phyloP scores from a whole-genome alignment of 2,797 vertebrate genomes.

The Vipera ursinii region DNA sequence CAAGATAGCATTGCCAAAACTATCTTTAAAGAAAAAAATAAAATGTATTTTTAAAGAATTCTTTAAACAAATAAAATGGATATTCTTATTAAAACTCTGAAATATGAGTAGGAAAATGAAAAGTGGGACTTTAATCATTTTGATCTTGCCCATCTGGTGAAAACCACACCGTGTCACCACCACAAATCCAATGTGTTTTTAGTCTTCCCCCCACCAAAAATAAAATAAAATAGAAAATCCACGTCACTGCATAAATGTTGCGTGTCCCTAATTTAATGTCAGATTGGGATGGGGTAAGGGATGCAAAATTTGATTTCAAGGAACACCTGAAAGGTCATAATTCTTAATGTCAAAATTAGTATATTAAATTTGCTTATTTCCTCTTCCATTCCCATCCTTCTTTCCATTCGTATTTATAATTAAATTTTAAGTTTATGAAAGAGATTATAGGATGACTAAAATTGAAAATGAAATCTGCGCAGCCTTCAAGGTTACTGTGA shows the following conservation, averaged over 20 bases:
- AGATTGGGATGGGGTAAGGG: neutral
- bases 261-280: neutral
- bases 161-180: neutral
- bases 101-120: neutral
- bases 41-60: neutral
- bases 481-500: neutral
- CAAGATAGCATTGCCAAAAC: neutral
- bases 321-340: constrained; percentile 48
- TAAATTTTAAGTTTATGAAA: neutral
- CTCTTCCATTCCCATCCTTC: neutral
- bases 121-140: neutral
- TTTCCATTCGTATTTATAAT: neutral
- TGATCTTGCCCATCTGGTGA: neutral
- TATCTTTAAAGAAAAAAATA: constrained; percentile 18
- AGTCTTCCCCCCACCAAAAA: neutral
- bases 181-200: neutral
- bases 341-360: neutral
- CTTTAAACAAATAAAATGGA: neutral
- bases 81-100: neutral
- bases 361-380: neutral
- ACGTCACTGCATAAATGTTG: neutral
- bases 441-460: neutral
- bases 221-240: constrained; percentile 12
- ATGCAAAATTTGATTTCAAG: constrained; percentile 59
- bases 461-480: neutral